A percentile compares a stretch with the other conserved stretches of the same genome.
Conservation (phyloP, 2,888 invertebrate species). For the Beris chalybata region DNA sequence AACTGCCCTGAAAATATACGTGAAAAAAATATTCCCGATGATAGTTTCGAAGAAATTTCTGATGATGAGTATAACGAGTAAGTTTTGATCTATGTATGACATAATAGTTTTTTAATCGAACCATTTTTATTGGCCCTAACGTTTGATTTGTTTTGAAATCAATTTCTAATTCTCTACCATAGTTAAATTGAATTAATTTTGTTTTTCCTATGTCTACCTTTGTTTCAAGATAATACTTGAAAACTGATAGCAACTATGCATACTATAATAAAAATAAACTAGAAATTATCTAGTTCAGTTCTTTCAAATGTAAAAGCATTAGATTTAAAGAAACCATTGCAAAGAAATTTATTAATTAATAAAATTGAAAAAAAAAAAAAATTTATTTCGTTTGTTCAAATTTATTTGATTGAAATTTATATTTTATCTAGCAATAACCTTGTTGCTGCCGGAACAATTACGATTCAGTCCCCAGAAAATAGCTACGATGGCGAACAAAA, state of each 20-base stretch:
- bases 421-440: constrained; percentile 6
- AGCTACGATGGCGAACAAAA: background rate
- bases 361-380: constrained; percentile 18
- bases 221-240: too few species aligned
- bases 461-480: constrained; percentile 2
- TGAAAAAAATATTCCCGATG: constrained; percentile 9
- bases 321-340: constrained; percentile 3
- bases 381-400: constrained; percentile 8
- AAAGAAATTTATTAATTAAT: constrained; percentile 12
- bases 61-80: constrained; percentile 33
- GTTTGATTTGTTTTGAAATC: constrained; percentile 1
- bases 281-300: constrained; percentile 15
- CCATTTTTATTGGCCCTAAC: background rate
- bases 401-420: constrained; percentile 7
- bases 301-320: constrained; percentile 20
- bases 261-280: background rate
- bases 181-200: too few species aligned
- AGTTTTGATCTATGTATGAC: constrained; percentile 15
- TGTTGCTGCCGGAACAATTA: background rate
- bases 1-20: constrained; percentile 22
- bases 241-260: too few species aligned
- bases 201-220: too few species aligned
- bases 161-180: background rate
- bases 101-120: background rate
- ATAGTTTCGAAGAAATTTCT: constrained; percentile 24